Conservation (phyloP, 2,797 vertebrate genomes). For the Xenops minutus region DNA sequence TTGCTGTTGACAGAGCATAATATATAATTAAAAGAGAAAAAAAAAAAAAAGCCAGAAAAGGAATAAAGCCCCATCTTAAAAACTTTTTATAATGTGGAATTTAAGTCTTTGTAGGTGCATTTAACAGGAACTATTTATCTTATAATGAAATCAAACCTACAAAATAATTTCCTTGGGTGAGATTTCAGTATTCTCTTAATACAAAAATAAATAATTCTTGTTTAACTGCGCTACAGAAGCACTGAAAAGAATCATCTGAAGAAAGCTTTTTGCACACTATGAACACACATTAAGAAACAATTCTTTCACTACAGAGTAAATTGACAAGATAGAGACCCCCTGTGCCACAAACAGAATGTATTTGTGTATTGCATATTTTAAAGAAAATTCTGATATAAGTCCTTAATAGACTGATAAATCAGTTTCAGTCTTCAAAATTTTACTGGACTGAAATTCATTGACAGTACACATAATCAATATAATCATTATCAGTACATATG, state of each 20-base stretch:
- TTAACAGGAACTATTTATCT: background rate
- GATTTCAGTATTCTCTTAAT: background rate
- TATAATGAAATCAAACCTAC: background rate
- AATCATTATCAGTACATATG: background rate
- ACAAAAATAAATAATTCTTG: background rate
- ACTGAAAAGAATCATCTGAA: background rate
- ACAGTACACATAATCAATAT: background rate
- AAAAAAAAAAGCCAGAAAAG: background rate
- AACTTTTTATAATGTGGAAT: background rate
- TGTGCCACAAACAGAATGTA: background rate
- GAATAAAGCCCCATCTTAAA: background rate
- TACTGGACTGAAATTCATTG: background rate
- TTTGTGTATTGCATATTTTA: background rate
- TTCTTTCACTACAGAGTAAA: background rate
- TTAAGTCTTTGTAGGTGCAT: background rate
- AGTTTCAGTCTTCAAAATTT: background rate
- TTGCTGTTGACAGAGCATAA: background rate
- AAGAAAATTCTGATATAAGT: background rate
- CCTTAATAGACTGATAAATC: background rate
- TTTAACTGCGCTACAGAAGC: background rate
- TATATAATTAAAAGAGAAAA: background rate
- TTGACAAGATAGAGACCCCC: background rate
- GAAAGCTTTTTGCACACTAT: background rate
- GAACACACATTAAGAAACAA: background rate
- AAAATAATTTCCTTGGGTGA: background rate